Evolutionary conservation across 2,113 vertebrate species (phyloP).

Genomic region (Sisor rabdophorus): DNA sequence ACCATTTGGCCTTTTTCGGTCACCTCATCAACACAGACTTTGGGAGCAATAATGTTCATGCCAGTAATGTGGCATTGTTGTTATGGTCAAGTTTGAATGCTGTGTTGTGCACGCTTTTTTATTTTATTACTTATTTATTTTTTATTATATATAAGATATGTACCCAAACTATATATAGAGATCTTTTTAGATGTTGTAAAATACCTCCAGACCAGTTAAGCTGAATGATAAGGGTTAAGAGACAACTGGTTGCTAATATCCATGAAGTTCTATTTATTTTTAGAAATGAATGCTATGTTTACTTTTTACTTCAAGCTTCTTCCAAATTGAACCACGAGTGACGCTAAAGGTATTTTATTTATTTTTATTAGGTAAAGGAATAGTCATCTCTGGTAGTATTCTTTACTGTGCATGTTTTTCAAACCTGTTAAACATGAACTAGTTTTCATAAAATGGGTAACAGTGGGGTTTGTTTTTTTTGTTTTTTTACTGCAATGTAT

Average conservation of each 20-base stretch:
- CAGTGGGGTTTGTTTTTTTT: neutral
- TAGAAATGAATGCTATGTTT: slow-evolving; percentile 28
- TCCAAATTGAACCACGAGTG: neutral
- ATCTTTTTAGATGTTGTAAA: slow-evolving; percentile 56
- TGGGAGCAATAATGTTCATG: slow-evolving; percentile 53
- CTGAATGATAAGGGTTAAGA: slow-evolving; percentile 61
- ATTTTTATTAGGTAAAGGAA: neutral
- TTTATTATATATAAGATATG: slow-evolving; percentile 14
- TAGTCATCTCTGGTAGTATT: slow-evolving; percentile 18
- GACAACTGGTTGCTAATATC: slow-evolving; percentile 70
- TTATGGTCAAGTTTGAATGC: slow-evolving; percentile 42
- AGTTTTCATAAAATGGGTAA: neutral
- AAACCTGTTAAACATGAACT: slow-evolving; percentile 42
- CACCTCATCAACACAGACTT: slow-evolving; percentile 34
- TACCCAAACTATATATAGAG: slow-evolving; percentile 23
- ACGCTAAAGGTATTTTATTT: neutral
- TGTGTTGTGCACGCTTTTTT: slow-evolving; percentile 30
- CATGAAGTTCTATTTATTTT: slow-evolving; percentile 43
- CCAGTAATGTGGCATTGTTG: slow-evolving; percentile 19
- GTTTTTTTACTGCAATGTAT: neutral
- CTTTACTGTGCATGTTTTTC: slow-evolving; percentile 52
- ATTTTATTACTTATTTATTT: slow-evolving; percentile 5
- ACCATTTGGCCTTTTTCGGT: slow-evolving; percentile 32
- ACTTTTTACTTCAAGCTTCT: slow-evolving; percentile 5
- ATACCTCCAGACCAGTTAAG: slow-evolving; percentile 67